These are phyloP conservation scores for Myotis brandtii DNA, from an alignment of 2,113 vertebrate species.

Conservation along the genomic window DNA sequence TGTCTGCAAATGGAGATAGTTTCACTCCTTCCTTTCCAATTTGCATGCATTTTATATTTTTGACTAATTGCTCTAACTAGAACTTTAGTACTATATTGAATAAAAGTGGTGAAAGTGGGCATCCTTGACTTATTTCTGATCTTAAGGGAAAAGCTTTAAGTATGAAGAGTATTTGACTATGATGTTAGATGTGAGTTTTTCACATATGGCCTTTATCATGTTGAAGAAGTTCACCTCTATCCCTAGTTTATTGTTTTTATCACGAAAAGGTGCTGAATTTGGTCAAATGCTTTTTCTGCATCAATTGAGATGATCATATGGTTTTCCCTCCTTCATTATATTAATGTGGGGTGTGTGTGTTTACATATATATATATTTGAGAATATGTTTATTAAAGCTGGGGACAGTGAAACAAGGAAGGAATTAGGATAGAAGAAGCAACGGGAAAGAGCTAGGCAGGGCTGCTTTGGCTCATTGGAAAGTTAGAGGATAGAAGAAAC, in stretches of 20 bases:
- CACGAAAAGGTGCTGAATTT: neutral
- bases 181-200: neutral
- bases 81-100: neutral
- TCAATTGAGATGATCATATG: neutral
- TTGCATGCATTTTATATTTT: neutral
- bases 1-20: too few species aligned
- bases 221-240: neutral
- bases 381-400: too few species aligned
- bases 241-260: neutral
- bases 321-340: neutral
- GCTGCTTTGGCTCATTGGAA: too few species aligned
- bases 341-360: neutral
- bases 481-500: too few species aligned
- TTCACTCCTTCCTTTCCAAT: neutral
- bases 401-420: too few species aligned
- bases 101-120: neutral
- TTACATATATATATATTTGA: too few species aligned
- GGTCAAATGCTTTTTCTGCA: neutral
- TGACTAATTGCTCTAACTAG: neutral
- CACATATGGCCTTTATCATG: neutral
- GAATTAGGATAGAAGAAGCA: too few species aligned
- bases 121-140: neutral
- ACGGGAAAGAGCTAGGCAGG: too few species aligned
- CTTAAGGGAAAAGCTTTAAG: neutral
- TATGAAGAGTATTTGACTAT: neutral